phyloP scores from a whole-genome alignment of 1,140 invertebrate species.

The Drosophila setifemur region DNA sequence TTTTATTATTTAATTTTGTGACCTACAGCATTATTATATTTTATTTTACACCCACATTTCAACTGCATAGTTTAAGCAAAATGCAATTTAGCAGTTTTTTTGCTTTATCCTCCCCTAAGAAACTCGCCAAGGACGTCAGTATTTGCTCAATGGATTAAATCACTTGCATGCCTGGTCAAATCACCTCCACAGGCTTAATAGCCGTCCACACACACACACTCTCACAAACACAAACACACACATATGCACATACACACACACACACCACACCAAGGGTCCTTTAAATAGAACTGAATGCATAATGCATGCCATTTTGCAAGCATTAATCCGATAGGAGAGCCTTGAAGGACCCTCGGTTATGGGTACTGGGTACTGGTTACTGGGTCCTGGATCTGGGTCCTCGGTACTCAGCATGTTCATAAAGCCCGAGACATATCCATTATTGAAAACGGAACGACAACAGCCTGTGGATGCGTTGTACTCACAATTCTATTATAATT shows the following conservation, averaged over 20 bases:
- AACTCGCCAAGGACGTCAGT: background rate
- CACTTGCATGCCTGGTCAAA: background rate
- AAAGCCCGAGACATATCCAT: slow-evolving; percentile 14
- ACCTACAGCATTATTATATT: too few relatives aligned
- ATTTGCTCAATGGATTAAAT: slow-evolving; percentile 5
- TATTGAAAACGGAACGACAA: slow-evolving; percentile 19
- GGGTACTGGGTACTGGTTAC: too few relatives aligned
- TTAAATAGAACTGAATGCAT: slow-evolving; percentile 45
- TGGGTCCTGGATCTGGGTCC: too few relatives aligned
- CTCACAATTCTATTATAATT: slow-evolving; percentile 48
- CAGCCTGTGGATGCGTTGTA: slow-evolving; percentile 31
- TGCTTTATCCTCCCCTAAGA: too few relatives aligned
- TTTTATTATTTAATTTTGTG: too few relatives aligned
- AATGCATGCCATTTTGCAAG: slow-evolving; percentile 27
- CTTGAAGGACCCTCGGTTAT: background rate
- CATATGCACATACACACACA: too few relatives aligned
- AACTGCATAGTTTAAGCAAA: background rate
- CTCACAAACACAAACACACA: too few relatives aligned
- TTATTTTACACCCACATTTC: background rate
- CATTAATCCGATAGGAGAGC: slow-evolving; percentile 16
- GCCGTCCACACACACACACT: too few relatives aligned
- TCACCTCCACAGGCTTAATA: background rate
- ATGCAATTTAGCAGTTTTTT: background rate
- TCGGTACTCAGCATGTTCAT: too few relatives aligned
- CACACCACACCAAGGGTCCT: background rate